These are phyloP conservation scores for Odontomyia ornata DNA, from an alignment of 2,888 invertebrate genomes.

Conservation along the genomic window DNA sequence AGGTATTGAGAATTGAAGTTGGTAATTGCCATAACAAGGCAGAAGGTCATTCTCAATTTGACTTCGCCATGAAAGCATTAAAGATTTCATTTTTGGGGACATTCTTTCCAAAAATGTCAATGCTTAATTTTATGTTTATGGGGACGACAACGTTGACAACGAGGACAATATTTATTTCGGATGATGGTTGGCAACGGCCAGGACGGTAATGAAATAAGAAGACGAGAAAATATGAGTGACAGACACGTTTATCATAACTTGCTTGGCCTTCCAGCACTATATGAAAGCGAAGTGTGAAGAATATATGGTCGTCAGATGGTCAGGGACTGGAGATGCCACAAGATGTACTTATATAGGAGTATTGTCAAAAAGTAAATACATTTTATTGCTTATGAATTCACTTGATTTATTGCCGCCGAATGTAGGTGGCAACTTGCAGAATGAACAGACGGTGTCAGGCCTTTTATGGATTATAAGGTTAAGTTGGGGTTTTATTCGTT, in stretches of 20 bases:
- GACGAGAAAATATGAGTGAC: neutral
- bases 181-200: neutral
- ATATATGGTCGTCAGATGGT: neutral
- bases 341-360: neutral
- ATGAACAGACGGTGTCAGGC: no score
- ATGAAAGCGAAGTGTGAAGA: neutral
- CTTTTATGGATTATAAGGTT: no score
- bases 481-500: no score
- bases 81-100: slow-evolving; percentile 17
- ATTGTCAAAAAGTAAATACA: neutral
- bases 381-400: slow-evolving; percentile 7
- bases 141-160: neutral
- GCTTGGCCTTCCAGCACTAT: neutral
- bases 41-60: neutral
- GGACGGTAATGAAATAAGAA: neutral
- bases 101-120: slow-evolving; percentile 21
- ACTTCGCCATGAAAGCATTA: neutral
- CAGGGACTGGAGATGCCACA: neutral
- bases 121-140: slow-evolving; percentile 26
- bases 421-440: no score
- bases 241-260: slow-evolving; percentile 1
- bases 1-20: neutral
- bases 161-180: no score
- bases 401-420: neutral
- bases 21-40: neutral